phyloP scores from a whole-genome alignment of 2,888 invertebrate genomes.

The Hipparchia semele region DNA sequence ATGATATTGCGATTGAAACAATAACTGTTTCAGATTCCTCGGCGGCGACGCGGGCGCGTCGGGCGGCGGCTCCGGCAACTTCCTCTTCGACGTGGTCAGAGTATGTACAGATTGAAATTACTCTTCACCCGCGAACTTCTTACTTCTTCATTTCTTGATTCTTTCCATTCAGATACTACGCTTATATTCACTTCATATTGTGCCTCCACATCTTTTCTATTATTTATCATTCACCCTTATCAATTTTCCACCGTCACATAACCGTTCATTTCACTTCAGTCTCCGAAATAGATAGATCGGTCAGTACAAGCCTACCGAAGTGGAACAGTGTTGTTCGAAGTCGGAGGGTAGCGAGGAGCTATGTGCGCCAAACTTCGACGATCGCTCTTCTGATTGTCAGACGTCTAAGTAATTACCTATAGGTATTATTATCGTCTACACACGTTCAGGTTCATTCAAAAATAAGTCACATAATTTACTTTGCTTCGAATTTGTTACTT shows the following conservation, averaged over 20 bases:
- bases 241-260: neutral
- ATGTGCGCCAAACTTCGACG: neutral
- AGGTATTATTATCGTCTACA: neutral
- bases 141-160: neutral
- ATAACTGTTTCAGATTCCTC: conserved; percentile 78
- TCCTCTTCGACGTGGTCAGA: conserved; percentile 94
- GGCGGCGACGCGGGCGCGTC: conserved; percentile 79
- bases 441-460: neutral
- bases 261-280: neutral
- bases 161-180: neutral
- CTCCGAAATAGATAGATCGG: neutral
- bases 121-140: neutral
- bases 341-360: neutral
- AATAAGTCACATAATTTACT: too few species aligned
- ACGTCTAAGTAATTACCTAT: too few species aligned
- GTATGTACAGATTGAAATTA: conserved; percentile 81
- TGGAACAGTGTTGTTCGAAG: too few species aligned
- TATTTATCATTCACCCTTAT: neutral
- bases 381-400: neutral
- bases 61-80: conserved; percentile 92
- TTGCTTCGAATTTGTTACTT: too few species aligned
- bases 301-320: neutral
- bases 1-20: neutral
- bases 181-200: conserved; percentile 7
- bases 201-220: neutral